These are phyloP conservation scores for Dorcus parallelipipedus DNA, from an alignment of 2,888 invertebrate species.

Conservation along the genomic window DNA sequence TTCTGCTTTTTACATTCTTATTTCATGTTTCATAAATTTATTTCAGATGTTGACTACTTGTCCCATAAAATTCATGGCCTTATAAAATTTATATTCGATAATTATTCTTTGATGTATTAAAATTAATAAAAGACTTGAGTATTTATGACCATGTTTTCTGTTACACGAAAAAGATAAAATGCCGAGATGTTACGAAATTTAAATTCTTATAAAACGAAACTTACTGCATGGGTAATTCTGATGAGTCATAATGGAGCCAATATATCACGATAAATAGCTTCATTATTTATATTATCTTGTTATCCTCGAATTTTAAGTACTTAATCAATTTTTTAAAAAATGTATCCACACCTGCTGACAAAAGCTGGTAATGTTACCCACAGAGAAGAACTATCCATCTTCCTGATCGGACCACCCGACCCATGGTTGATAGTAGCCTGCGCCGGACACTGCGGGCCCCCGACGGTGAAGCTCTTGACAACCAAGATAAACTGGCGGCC, in stretches of 20 bases:
- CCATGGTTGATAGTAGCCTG: slow-evolving; percentile 37
- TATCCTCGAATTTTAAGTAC: slow-evolving; percentile 20
- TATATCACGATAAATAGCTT: slow-evolving; percentile 9
- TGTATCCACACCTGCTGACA: slow-evolving; percentile 32
- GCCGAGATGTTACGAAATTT: too few species aligned
- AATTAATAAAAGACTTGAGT: too few species aligned
- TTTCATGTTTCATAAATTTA: too few species aligned
- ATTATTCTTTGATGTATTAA: too few species aligned
- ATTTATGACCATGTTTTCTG: too few species aligned
- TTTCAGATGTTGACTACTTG: too few species aligned
- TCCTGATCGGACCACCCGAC: slow-evolving; percentile 42
- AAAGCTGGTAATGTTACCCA: slow-evolving; percentile 33
- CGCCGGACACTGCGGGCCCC: not conserved
- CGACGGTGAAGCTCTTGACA: slow-evolving; percentile 11
- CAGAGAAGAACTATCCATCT: slow-evolving; percentile 38
- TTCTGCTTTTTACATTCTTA: too few species aligned
- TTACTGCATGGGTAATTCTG: too few species aligned
- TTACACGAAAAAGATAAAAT: too few species aligned
- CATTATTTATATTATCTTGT: slow-evolving; percentile 19
- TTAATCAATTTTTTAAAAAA: slow-evolving; percentile 19
- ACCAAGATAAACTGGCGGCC: slow-evolving; percentile 45
- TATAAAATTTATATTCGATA: too few species aligned
- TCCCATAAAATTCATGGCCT: too few species aligned
- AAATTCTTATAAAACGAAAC: too few species aligned
- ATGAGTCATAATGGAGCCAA: not conserved